Evolutionary conservation across 2,113 vertebrate species (phyloP).

Genomic region (Grammomys surdaster): DNA sequence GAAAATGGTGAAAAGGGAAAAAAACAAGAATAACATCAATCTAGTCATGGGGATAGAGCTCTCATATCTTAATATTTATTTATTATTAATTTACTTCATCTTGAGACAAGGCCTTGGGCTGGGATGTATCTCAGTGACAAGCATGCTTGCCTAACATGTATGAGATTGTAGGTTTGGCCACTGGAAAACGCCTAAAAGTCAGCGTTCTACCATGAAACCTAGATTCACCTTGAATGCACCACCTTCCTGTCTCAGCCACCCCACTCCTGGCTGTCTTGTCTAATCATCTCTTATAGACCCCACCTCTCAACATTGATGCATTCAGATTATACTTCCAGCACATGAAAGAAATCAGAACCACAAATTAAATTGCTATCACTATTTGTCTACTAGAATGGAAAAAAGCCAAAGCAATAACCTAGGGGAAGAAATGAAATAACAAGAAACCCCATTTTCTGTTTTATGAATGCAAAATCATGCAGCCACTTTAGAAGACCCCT

Average conservation of each 20-base stretch:
- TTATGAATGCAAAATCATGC: not conserved
- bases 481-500: conserved; percentile 6
- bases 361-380: not conserved
- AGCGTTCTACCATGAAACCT: not conserved
- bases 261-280: not conserved
- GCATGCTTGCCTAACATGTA: not conserved
- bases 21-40: not conserved
- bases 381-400: conserved; percentile 7
- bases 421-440: not conserved
- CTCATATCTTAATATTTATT: not conserved
- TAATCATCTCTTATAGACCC: not conserved
- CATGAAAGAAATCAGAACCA: not conserved
- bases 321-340: not conserved
- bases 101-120: not conserved
- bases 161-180: not conserved
- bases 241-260: not conserved
- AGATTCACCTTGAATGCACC: not conserved
- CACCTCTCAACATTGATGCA: not conserved
- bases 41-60: not conserved
- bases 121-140: not conserved
- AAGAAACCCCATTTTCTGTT: not conserved
- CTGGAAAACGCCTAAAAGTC: not conserved
- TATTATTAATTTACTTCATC: not conserved
- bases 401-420: conserved; percentile 28
- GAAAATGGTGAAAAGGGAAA: not conserved